Base-by-base conservation (phyloP, 37 sponge, comb jelly and placozoan species). In the Geodia barretti region DNA sequence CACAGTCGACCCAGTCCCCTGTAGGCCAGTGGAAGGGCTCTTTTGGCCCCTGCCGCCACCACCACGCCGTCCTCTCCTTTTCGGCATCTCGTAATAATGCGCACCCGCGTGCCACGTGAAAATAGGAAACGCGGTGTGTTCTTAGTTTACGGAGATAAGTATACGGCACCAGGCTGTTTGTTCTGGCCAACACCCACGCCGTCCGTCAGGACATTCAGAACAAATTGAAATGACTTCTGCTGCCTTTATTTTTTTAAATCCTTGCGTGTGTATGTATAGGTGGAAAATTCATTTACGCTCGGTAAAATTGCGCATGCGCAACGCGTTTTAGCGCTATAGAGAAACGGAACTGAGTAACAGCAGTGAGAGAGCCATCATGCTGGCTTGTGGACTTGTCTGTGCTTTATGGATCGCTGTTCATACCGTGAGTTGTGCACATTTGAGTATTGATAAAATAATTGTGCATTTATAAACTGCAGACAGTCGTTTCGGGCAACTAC, bases 101-200 rank as follows among this genome's bases (percentile, higher is more conserved):
- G n/a, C n/a, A n/a, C n/a, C n/a, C n/a, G n/a, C n/a, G n/a, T n/a
- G n/a, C n/a, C n/a, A n/a, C n/a, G n/a, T n/a, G n/a, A n/a, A n/a
- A n/a, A n/a, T n/a, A n/a, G n/a, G n/a, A n/a, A n/a, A n/a, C n/a
- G n/a, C n/a, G n/a, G n/a, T n/a, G n/a, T n/a, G n/a, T n/a, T n/a
- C n/a, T n/a, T n/a, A 47, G 54, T 47, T 17, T 47, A 7, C 54
- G 54, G 54, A 47, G 11, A 47, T 7, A 47, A 47, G 54, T n/a
- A n/a, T n/a, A n/a, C n/a, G n/a, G n/a, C n/a, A 84, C 83, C 2
- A 26, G 81, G 58, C 37, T 89, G 60, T 89, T 84, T 89, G 90
- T 89, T 0, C 67, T 89, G 25, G 84, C 90, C 62, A 89, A 84
- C 76, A 60, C 81, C 11, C n/a, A 21, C 7, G 39, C 72, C 36